Evolutionary conservation across 1,140 invertebrate genomes (phyloP), one percentile per base, ranked within the genome.

Genomic region (Drosophila pandora): DNA sequence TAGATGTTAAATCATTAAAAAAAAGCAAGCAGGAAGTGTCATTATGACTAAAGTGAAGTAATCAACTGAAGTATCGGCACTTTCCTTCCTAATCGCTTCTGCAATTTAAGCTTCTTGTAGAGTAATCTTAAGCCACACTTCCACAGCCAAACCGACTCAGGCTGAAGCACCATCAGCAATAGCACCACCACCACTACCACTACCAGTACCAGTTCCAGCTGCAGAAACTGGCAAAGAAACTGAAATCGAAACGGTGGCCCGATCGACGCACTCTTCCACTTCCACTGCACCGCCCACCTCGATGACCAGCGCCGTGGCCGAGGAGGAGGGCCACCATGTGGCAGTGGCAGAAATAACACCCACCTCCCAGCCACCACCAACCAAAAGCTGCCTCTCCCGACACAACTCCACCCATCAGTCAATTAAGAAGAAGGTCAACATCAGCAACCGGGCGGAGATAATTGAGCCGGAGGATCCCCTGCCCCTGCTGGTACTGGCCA

Each of bases 351-450:
- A 30, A 25, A 52, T 57, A 12, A 55, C 53, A 43, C 52, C 65
- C 6, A 75, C 49, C 7, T 43, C 56, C 13, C 69, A 57, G 7
- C 59, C 49, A 22, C 73, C 70, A n/a, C 71, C 76, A 9, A 88
- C 90, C 50, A 91, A 88, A 50, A 91, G 85, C 60, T 91, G 90
- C 59, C 76, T 92, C 1, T 88, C 89, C 45, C 74, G 89, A 10
- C 80, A 90, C 69, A 90, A 87, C 72, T 92, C 90, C 12, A 89
- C 79, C 22, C 79, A 82, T 56, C 88, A 89, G 49, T 92, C 90
- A 13, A 84, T 89, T 41, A 91, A 91, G 43, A 92, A 91, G 73
- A 90, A 90, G 74, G 90, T 90, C 32, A 90, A 91, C 76, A 90
- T 84, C 34, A 90, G 85, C 57, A 85, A 75, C 37, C 70, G 79